Base-by-base conservation (phyloP, 2,797 vertebrate genomes). In the Spondyliosoma cantharus region DNA sequence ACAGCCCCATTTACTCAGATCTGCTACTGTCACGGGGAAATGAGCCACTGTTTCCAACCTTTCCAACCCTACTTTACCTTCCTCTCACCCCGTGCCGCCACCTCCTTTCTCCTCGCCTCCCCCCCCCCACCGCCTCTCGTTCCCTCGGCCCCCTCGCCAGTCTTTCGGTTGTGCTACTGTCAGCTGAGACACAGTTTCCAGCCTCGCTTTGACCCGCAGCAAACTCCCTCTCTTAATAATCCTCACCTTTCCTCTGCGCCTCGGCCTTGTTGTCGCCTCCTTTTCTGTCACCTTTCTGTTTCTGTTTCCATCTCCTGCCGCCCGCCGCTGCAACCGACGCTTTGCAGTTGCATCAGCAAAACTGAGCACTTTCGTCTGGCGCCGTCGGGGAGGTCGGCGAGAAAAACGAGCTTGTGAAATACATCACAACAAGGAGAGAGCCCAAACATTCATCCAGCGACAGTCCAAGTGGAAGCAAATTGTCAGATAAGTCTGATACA, bases 41-140 rank as follows among this genome's bases (percentile, higher is more conserved):
- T 88, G 87, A 90, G 74, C 74, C 76, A 27, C 69, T 78, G 62
- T 93, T 93, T 91, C 90, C 90, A 90, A 85, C 80, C 78, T 81
- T 86, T 78, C 65, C 81, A 70, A 12, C 73, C 69, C 17, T 56
- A 59, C 71, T 73, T 82, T 76, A 83, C 83, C 81, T 86, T 78
- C 76, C 54, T 64, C n/a, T 88, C 71, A 83, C 76, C 82, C 71
- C 56, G 0, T 1, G 48, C 69, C 64, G 62, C 59, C 84, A 37
- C 73, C 83, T 65, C 42, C 53, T 78, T 32, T 61, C 49, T 43
- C 69, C 14, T 52, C 5, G 15, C 60, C 49, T 17, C 37, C 70
- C 24, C 20, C 49, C 20, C 37, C 70, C 24, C 20, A 7, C 58
- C 61, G 53, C 25, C 29, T 76, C 69, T 57, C 42, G 3, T 61